A percentile compares a stretch with the other conserved stretches of the same genome.
These are phyloP conservation scores for Climacteris rufus DNA, from an alignment of 2,113 vertebrate species.

Conservation along the genomic window DNA sequence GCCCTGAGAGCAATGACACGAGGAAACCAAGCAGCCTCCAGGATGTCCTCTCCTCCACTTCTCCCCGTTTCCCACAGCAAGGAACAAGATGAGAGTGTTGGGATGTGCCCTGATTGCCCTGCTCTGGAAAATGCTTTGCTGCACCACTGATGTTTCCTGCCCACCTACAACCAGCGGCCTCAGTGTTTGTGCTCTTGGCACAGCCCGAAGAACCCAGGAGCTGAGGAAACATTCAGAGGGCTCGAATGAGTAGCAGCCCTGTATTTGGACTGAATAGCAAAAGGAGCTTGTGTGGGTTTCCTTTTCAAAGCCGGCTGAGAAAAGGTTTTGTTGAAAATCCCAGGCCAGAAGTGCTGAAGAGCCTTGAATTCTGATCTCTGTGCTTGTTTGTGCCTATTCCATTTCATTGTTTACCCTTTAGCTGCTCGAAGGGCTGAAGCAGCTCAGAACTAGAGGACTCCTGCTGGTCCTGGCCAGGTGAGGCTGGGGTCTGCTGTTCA, in stretches of 20 bases:
- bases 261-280: conserved; percentile 54
- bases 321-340: conserved; percentile 38
- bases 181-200: conserved; percentile 21
- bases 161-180: conserved; percentile 23
- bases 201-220: neutral
- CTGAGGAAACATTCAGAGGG: neutral
- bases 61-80: neutral
- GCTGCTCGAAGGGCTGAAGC: neutral
- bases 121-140: neutral
- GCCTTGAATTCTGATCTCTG: conserved; percentile 11
- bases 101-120: neutral
- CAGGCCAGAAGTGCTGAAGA: neutral
- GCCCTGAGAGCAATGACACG: neutral
- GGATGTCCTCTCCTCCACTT: neutral
- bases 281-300: conserved; percentile 48
- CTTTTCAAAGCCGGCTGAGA: conserved; percentile 19
- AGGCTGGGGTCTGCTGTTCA: neutral
- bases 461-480: neutral
- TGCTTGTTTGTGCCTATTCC: neutral
- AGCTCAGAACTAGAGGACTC: neutral
- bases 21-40: neutral
- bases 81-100: neutral
- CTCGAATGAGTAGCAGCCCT: conserved; percentile 36
- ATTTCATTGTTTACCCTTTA: neutral
- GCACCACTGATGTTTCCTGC: neutral